These are phyloP conservation scores for Bimastos eiseni DNA, from an alignment of 2,888 invertebrate species.

Conservation along the genomic window DNA sequence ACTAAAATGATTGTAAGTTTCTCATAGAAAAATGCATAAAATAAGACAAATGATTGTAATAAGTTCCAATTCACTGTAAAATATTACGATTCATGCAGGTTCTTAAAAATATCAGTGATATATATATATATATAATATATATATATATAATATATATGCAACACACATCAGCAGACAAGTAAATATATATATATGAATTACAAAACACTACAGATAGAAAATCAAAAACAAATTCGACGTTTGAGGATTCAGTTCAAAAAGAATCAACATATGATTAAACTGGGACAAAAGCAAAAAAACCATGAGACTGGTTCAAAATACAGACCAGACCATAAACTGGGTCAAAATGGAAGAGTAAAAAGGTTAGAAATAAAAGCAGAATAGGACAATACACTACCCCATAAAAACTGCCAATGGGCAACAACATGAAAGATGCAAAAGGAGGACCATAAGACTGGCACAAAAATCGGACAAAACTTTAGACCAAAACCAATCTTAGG, in stretches of 20 bases:
- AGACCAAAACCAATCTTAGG: background rate
- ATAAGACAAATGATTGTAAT: background rate
- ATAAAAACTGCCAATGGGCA: background rate
- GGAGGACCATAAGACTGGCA: background rate
- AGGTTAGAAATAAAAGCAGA: background rate
- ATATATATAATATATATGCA: background rate
- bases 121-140: background rate
- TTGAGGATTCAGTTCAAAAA: background rate
- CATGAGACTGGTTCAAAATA: background rate
- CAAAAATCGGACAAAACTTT: background rate
- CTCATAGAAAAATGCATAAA: background rate
- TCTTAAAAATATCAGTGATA: background rate
- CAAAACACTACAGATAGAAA: background rate
- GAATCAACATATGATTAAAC: background rate
- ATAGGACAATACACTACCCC: background rate
- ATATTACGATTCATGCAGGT: background rate
- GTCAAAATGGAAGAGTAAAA: background rate
- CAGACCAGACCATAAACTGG: background rate
- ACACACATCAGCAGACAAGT: background rate
- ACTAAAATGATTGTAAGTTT: constrained; percentile 9
- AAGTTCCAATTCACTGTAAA: background rate
- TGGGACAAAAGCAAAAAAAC: background rate
- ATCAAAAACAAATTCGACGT: background rate
- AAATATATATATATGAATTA: background rate
- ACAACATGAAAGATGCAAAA: background rate